phyloP scores from a whole-genome alignment of 1,140 invertebrate genomes.

The Steinernema feltiae region DNA sequence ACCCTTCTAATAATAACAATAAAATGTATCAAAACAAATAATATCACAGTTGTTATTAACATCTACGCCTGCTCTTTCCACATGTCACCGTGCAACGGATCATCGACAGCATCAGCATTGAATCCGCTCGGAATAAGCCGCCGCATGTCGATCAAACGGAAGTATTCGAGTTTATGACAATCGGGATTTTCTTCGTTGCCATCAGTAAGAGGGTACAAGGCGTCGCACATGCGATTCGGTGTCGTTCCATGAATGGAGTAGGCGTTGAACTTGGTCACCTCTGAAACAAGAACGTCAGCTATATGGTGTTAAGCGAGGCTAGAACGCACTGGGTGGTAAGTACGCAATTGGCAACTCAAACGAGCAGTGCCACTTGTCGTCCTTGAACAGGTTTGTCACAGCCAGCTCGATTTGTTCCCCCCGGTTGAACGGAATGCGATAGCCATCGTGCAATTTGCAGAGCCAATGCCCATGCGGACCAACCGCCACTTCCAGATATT shows the following conservation, averaged over 20 bases:
- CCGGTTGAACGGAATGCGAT: conserved; percentile 47
- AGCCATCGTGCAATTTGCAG: conserved; percentile 47
- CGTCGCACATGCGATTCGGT: conserved; percentile 60
- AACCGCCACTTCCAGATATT: conserved; percentile 52
- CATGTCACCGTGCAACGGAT: not conserved
- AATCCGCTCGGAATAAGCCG: not conserved
- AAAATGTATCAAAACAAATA: too few relatives aligned
- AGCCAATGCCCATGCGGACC: conserved; percentile 58
- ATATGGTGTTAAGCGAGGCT: not conserved
- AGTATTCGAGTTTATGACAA: not conserved
- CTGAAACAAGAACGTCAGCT: conserved; percentile 24
- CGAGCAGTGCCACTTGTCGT: conserved; percentile 46
- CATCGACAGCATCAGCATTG: not conserved
- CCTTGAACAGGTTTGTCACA: conserved; percentile 46
- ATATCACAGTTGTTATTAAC: too few relatives aligned
- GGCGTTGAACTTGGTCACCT: conserved; percentile 63
- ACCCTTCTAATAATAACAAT: too few relatives aligned
- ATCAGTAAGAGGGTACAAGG: conserved; percentile 61
- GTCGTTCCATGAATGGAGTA: conserved; percentile 64
- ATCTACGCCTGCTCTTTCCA: too few relatives aligned
- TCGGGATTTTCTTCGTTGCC: conserved; percentile 30
- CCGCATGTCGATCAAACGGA: not conserved
- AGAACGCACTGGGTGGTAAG: conserved; percentile 47
- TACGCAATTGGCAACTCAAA: conserved; percentile 58
- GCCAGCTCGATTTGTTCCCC: conserved; percentile 52